These are phyloP conservation scores for Sus cebifrons DNA, from an alignment of 2,797 vertebrate genomes.

Conservation along the genomic window DNA sequence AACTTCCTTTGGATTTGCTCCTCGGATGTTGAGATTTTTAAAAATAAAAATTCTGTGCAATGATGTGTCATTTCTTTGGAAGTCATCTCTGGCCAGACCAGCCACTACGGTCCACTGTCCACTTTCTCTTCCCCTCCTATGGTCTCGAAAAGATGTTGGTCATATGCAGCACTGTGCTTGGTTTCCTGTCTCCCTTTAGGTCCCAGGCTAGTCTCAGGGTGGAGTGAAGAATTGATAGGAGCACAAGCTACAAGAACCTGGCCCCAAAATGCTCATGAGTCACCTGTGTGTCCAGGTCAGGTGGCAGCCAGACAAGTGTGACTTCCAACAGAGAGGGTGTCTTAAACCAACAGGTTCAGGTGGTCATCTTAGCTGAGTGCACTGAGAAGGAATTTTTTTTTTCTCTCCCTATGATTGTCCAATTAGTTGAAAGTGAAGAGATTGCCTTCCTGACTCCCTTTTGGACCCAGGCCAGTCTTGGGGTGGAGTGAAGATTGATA, in stretches of 20 bases:
- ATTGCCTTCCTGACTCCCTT: not conserved
- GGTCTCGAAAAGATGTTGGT: not conserved
- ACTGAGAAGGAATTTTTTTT: not conserved
- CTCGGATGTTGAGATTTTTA: not conserved
- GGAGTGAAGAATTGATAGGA: slow-evolving; percentile 67
- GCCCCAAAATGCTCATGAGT: not conserved
- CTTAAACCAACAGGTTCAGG: not conserved
- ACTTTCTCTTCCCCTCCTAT: slow-evolving; percentile 34
- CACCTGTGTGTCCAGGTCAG: slow-evolving; percentile 65
- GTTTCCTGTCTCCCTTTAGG: slow-evolving; percentile 29
- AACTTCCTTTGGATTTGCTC: slow-evolving; percentile 27
- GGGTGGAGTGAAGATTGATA: slow-evolving; percentile 68
- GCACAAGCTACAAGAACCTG: not conserved
- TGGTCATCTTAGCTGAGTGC: not conserved
- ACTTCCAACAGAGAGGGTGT: not conserved
- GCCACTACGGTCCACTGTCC: not conserved
- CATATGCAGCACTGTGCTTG: not conserved
- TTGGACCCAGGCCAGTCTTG: not conserved
- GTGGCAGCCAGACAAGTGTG: slow-evolving; percentile 20
- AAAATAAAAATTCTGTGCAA: not conserved
- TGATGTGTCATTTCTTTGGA: slow-evolving; percentile 55
- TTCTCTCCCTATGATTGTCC: not conserved
- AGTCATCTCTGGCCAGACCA: slow-evolving; percentile 5
- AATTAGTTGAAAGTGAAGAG: not conserved
- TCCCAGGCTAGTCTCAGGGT: not conserved